Conservation (phyloP, 2,797 vertebrate species). For the Alouatta caraya region DNA sequence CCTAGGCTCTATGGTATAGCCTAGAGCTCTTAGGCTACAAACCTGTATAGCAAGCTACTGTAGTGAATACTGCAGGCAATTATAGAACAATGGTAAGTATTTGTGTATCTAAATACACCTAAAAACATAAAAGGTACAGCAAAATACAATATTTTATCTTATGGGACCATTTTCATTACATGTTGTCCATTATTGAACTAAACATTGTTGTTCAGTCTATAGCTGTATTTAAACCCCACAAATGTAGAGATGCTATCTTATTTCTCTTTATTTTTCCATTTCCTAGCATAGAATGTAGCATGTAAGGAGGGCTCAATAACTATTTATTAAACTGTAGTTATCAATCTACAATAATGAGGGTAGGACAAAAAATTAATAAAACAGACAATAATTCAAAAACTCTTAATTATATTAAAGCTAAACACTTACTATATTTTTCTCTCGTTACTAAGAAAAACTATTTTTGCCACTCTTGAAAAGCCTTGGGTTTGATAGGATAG, state of each 20-base stretch:
- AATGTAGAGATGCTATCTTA: neutral
- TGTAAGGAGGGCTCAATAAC: neutral
- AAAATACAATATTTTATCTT: no score
- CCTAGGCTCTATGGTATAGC: no score
- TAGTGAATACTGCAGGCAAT: neutral
- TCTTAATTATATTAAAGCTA: neutral
- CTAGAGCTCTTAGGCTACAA: neutral
- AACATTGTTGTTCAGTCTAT: neutral
- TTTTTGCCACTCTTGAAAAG: neutral
- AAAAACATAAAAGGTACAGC: neutral
- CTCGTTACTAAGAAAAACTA: neutral
- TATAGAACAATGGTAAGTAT: no score
- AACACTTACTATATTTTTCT: neutral
- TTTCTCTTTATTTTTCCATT: neutral
- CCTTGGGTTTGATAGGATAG: neutral
- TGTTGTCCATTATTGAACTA: neutral
- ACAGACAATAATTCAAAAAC: neutral
- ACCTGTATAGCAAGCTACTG: neutral
- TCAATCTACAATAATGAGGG: neutral
- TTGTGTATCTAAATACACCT: neutral
- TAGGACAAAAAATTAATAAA: neutral
- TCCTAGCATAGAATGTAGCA: neutral
- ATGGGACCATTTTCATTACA: neutral
- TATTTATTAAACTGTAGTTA: neutral
- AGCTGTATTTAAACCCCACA: neutral